Evolutionary conservation across 2,888 invertebrate species (phyloP), one percentile per base, ranked within the genome.

Genomic region (Blera fallax): DNA sequence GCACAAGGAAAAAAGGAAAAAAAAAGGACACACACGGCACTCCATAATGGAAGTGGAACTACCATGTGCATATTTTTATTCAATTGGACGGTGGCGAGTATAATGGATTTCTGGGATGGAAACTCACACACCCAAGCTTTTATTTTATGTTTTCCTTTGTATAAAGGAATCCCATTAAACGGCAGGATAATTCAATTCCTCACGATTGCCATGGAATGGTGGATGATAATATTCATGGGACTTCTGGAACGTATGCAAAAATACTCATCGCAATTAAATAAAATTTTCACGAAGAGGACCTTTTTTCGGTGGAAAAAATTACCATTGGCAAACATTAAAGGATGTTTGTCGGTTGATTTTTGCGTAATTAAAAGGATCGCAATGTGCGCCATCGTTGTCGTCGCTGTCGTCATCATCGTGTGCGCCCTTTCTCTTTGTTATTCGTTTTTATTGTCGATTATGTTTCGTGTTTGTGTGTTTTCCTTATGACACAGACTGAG

Each of bases 141-240:
- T 14, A 18, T 14, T 24, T 24, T 3, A 24, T 24, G 43, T 16
- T 27, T n/a, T 8, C 27, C 3, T 14, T 3, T 14, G 14, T 27
- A 34, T 48, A 56, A 50, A 32, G 11, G 62, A 79, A 54, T 65
- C 58, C 70, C 58, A 80, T 69, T 64, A 65, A 79, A 54, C 48
- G 70, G 37, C 64, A 70, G 76, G 65, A 85, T 76, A 85, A 80
- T 80, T 76, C 40, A 58, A 60, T 60, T 85, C 54, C 58, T 64
- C 58, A 10, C 24, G 24, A 62, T 60, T 45, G 50, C 16, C 29
- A 73, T 18, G 27, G 24, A 48, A 34, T 14, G 16, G 21, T 56
- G 34, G 16, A 16, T 56, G 34, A 14, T 72, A 37, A 69, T 76
- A 69, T 67, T 60, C 40, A 77, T 34, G 45, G 37, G n/a, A 52